These are phyloP conservation scores for Sphaerophoria taeniata DNA, from an alignment of 2,888 invertebrate genomes.

Conservation along the genomic window DNA sequence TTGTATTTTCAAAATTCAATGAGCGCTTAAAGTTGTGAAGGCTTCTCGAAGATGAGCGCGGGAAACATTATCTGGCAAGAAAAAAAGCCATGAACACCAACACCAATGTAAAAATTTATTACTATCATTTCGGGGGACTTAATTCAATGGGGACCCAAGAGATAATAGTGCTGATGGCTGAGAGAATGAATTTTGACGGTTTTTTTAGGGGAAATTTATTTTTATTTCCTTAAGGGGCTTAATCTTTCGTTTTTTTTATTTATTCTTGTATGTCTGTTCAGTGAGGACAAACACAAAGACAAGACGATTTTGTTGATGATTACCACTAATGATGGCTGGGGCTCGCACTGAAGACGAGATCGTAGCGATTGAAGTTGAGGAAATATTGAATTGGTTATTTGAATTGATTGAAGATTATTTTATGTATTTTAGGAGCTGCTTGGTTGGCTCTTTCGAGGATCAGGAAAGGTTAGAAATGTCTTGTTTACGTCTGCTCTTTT, in stretches of 20 bases:
- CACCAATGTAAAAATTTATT: slow-evolving; percentile 51
- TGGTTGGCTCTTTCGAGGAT: not conserved
- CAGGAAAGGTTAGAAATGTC: not conserved
- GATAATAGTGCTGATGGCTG: slow-evolving; percentile 5
- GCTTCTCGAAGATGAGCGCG: slow-evolving; percentile 18
- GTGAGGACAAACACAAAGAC: slow-evolving; percentile 41
- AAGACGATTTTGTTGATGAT: slow-evolving; percentile 42
- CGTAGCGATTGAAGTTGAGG: slow-evolving; percentile 5
- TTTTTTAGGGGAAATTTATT: slow-evolving; percentile 45
- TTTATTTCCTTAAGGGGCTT: slow-evolving; percentile 36
- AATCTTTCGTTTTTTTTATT: slow-evolving; percentile 15
- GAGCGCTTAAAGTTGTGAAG: not conserved
- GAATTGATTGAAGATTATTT: slow-evolving; percentile 44
- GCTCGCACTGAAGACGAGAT: slow-evolving; percentile 3
- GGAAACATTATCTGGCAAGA: slow-evolving; percentile 13
- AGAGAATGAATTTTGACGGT: slow-evolving; percentile 46
- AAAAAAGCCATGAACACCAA: slow-evolving; percentile 11
- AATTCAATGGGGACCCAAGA: slow-evolving; percentile 21
- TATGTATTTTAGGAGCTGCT: not conserved
- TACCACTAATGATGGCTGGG: slow-evolving; percentile 62
- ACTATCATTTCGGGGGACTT: slow-evolving; percentile 43
- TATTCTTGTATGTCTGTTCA: not conserved
- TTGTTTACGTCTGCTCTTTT: not conserved
- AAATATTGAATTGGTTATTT: slow-evolving; percentile 34
- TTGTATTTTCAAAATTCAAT: slow-evolving; percentile 26